Evolutionary conservation across 2,888 invertebrate species (phyloP), one percentile per base, ranked within the genome.

Genomic region (Chymomyza amoena): DNA sequence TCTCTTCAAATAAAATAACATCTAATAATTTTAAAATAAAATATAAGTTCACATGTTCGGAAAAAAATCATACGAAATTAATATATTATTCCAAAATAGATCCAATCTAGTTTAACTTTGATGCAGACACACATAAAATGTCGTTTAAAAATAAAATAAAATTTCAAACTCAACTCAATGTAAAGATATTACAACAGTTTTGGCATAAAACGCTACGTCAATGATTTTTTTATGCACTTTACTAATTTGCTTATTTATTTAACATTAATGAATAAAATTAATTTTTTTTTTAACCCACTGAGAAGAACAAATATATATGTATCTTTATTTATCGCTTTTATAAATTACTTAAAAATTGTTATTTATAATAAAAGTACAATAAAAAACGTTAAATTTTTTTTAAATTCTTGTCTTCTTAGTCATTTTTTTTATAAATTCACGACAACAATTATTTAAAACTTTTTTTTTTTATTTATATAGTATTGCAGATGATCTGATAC

Each of bases 281-380:
- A 15, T 25, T 25, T 18, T 16, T n/a, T n/a, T 65, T 68, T 87
- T 89, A 90, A 90, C 84, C 89, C 89, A 89, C 88, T 89, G 89
- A 85, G 82, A 89, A 89, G 81, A 89, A 89, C 87, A 89, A 88
- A 89, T 84, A 80, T 81, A 81, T 81, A 80, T 89, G 77, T 59
- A 88, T 84, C 66, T 81, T 80, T 89, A 84, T 88, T 88, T 73
- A 82, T 82, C 69, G 66, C 81, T 80, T 87, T 75, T 70, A 32
- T 15, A 39, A 61, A 80, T 81, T 79, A 77, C 80, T 81, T 88
- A 76, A 70, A 84, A 84, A 80, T 59, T n/a, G 20, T 66, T 66
- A 36, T 16, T 73, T 81, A 64, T 62, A 78, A 75, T 77, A 74
- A 78, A 80, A 75, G 77, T 73, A 75, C 72, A 74, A 73, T 75